Base-by-base conservation (phyloP, 2,888 invertebrate genomes). In the Eristalis intricaria region DNA sequence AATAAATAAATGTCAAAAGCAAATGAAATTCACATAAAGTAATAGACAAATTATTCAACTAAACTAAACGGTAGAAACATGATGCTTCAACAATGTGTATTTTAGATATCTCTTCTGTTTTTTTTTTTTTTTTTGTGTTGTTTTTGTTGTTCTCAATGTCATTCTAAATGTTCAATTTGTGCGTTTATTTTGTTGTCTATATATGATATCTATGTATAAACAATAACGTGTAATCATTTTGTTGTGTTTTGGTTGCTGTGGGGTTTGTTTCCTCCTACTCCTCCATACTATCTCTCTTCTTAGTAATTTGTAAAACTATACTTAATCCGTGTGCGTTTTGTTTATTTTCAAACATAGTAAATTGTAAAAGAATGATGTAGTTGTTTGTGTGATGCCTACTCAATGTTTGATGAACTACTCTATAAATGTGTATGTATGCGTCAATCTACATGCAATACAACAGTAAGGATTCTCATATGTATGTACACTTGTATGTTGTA, bases 81-180 rank as follows among this genome's bases (percentile, higher is more conserved):
- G 43, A 77, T 43, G 68, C 68, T 77, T 77, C 50, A 63, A 68
- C 60, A 43, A 50, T 69, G 50, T 77, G 69, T 69, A 61, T 23
- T 63, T 61, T 77, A 38, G 68, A 26, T 26, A 60, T 15, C 4
- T 23, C 29, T 75, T 35, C 10, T 38, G 7, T 75, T 70, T 22
- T 11, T 75, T 40, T 75, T 35, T 13, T 38, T 11, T 75, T 70
- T 22, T 11, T 75, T 66, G 8, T 19, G 2, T 7, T 15, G 7
- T n/a, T n/a, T 4, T 43, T 19, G 2, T 7, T 15, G 7, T n/a
- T n/a, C 15, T 43, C 43, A 10, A 32, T 32, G 32, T 32, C 43
- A 7, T 43, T 50, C 50, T 50, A 19, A 77, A 77, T 79, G 84
- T 89, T 89, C 90, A 93, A 50, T 66, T 58, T 66, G 65, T 56